Percentiles rank a stretch among this genome's conserved stretches.
Conservation (phyloP, 2,888 invertebrate species). For the Watsonalla cultraria region DNA sequence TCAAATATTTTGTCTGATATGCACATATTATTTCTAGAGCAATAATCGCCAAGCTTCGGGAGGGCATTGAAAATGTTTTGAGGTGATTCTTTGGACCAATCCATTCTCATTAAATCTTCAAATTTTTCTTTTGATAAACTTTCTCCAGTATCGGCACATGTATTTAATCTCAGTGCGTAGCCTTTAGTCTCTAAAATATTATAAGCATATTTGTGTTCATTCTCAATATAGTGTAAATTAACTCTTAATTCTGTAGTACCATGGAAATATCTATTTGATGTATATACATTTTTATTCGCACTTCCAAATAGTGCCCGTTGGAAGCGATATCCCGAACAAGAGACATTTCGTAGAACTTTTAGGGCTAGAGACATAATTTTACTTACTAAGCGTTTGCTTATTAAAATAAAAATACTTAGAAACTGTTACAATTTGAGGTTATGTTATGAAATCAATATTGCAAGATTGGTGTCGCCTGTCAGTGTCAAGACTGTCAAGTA, state of each 20-base stretch:
- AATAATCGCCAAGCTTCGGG: constrained; percentile 46
- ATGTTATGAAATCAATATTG: too few species aligned
- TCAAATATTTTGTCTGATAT: constrained; percentile 60
- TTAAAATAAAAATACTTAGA: too few species aligned
- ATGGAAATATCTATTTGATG: constrained; percentile 30
- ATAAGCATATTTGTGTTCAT: constrained; percentile 66
- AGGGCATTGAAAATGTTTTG: constrained; percentile 48
- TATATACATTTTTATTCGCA: constrained; percentile 16
- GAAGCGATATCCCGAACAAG: constrained; percentile 11
- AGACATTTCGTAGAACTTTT: constrained; percentile 22
- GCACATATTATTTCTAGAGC: constrained; percentile 44
- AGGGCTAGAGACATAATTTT: constrained; percentile 18
- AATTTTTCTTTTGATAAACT: constrained; percentile 34
- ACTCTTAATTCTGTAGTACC: constrained; percentile 24
- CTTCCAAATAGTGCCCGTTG: constrained; percentile 7
- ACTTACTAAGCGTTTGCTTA: not conserved
- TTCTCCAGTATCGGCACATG: constrained; percentile 5
- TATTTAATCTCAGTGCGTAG: constrained; percentile 37
- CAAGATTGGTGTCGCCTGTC: too few species aligned
- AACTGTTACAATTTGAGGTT: too few species aligned
- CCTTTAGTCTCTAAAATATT: constrained; percentile 55
- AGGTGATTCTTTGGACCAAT: constrained; percentile 43
- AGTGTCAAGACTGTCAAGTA: too few species aligned
- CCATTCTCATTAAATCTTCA: constrained; percentile 31
- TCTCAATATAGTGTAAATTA: constrained; percentile 54